Conservation (phyloP, 2,113 vertebrate species). For the Misgurnus mizolepis region DNA sequence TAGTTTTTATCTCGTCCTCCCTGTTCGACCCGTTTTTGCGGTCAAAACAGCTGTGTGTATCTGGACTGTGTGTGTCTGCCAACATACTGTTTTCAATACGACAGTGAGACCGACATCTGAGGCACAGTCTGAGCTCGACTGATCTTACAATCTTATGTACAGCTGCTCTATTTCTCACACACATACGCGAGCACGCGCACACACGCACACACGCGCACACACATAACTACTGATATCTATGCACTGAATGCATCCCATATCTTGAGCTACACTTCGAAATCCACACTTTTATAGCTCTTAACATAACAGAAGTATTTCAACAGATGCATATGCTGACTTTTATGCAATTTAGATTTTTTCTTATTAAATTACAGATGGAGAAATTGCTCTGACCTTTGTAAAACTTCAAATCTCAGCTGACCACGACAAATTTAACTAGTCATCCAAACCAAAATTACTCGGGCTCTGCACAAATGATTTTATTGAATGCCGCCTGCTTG, state of each 20-base stretch:
- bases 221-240: background rate
- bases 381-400: too few relatives aligned
- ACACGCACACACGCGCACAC: too few relatives aligned
- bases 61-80: background rate
- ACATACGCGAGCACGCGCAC: background rate
- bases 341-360: too few relatives aligned
- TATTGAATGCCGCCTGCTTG: constrained; percentile 22
- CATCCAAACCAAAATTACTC: constrained; percentile 19
- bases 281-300: too few relatives aligned
- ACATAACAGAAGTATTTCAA: too few relatives aligned
- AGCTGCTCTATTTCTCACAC: background rate
- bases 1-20: constrained; percentile 6
- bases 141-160: background rate
- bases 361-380: too few relatives aligned
- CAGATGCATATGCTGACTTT: too few relatives aligned
- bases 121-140: background rate
- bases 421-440: background rate
- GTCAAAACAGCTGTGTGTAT: constrained; percentile 19
- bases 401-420: background rate
- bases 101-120: constrained; percentile 7
- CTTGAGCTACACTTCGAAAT: too few relatives aligned
- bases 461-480: constrained; percentile 16
- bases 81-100: background rate
- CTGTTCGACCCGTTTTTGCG: background rate
- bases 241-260: too few relatives aligned